A percentile compares a stretch with the other conserved stretches of the same genome.
Evolutionary conservation across 2,113 vertebrate genomes (phyloP).

Genomic region (Anoplopoma fimbria): DNA sequence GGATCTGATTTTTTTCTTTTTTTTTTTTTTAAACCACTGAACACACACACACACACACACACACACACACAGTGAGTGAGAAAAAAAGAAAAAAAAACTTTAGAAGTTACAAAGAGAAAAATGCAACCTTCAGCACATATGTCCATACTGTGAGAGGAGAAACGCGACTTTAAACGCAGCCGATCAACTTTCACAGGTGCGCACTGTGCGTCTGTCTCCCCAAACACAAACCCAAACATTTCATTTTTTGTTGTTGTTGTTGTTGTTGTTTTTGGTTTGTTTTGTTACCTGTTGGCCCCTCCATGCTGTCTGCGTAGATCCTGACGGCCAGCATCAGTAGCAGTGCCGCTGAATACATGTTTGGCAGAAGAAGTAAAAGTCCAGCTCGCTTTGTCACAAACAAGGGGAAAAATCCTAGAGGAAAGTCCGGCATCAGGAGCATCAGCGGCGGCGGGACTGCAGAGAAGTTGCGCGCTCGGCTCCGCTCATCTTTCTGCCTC

Average conservation of each 20-base stretch:
- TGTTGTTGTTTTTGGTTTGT: not conserved
- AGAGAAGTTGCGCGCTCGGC: conserved; percentile 71
- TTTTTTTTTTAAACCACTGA: not conserved
- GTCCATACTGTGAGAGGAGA: not conserved
- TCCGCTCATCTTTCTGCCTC: conserved; percentile 65
- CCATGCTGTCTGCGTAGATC: conserved; percentile 79
- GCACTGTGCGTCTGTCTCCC: not conserved
- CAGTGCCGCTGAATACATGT: conserved; percentile 71
- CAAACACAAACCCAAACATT: not conserved
- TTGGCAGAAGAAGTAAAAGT: conserved; percentile 69
- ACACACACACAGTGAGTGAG: too few relatives aligned
- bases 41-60: not conserved
- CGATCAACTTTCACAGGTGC: conserved; percentile 34
- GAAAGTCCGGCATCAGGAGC: conserved; percentile 47
- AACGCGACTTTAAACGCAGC: conserved; percentile 3
- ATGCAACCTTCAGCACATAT: not conserved
- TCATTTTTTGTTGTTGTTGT: not conserved
- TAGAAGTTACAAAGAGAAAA: not conserved
- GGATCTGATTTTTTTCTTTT: too few relatives aligned
- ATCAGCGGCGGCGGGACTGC: conserved; percentile 16
- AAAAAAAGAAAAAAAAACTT: too few relatives aligned
- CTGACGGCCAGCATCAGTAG: conserved; percentile 77
- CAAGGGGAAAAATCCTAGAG: conserved; percentile 66
- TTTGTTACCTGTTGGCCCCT: conserved; percentile 84
- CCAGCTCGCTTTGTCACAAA: conserved; percentile 64